Evolutionary conservation across 2,113 vertebrate genomes (phyloP), one percentile per base, ranked within the genome.

Genomic region (Abramis brama): DNA sequence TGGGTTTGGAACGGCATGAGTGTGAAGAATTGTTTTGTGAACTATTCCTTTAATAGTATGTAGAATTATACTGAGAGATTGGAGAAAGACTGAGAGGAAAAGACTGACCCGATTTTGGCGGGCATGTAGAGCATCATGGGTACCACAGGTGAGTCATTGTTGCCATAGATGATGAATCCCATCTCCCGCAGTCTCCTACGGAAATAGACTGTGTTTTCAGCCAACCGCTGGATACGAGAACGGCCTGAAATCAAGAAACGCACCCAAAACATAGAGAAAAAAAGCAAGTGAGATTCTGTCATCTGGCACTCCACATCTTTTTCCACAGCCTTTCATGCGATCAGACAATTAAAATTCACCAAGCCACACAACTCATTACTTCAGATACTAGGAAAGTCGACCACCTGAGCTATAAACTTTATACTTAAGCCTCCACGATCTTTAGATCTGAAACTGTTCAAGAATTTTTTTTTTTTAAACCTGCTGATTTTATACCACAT

Each of bases 61-160:
- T 52, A 27, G 27, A 27, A 27, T 71, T 66, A 50, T 27, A 52
- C 23, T 11, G 25, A 52, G 45, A 73, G 13, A 70, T 3, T 36
- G 10, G 12, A 57, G 10, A 33, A 4, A 71, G 27, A 33, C 17
- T 57, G 59, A 68, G 27, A 59, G 39, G 30, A 52, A 76, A 47
- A 39, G 1, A 92, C 89, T 0, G 89, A 97, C 96, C 96, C 96
- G 80, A 97, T 96, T 93, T 97, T 97, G 91, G 96, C 96, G 15
- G 96, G 96, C 96, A 97, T 94, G 89, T 97, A 97, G 50, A 97
- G 92, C 96, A 97, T 97, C 90, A 97, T 90, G 91, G 96, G 96
- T 87, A 97, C 95, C 85, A 97, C 94, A 7, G 96, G 96, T 8
- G 96, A 97, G 77, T 97, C 96, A 92, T 96, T 95, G 89, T 97